These are phyloP conservation scores for Drosophila kepulauana DNA, from an alignment of 1,140 invertebrate genomes.

Conservation along the genomic window DNA sequence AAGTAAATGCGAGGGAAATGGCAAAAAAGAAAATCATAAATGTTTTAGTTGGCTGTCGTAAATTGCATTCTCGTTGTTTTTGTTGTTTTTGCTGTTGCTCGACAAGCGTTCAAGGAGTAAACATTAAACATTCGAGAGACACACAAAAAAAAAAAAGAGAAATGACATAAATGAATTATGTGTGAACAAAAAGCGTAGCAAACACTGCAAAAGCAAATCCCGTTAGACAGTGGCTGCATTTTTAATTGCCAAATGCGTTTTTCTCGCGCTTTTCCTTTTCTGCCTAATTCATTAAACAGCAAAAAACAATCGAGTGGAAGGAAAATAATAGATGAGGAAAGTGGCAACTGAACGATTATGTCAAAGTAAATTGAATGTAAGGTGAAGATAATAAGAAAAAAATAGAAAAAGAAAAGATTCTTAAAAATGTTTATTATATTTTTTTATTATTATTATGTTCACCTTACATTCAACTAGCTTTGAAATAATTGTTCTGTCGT, in stretches of 20 bases:
- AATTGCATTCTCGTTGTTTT: constrained; percentile 23
- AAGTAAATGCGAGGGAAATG: neutral
- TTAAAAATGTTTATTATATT: too few relatives aligned
- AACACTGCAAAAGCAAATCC: neutral
- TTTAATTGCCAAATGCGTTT: neutral
- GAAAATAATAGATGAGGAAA: neutral
- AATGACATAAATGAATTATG: constrained; percentile 13
- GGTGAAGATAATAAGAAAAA: neutral
- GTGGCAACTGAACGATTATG: neutral
- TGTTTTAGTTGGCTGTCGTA: constrained; percentile 25
- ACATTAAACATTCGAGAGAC: constrained; percentile 7
- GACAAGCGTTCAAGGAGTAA: neutral
- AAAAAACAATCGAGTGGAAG: neutral
- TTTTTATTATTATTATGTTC: too few relatives aligned
- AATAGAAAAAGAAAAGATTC: neutral
- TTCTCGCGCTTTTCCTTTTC: neutral
- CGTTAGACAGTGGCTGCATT: neutral
- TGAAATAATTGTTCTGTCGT: too few relatives aligned
- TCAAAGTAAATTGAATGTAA: neutral
- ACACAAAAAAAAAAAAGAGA: neutral
- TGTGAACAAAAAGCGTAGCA: neutral
- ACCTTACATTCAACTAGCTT: too few relatives aligned
- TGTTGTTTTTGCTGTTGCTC: neutral
- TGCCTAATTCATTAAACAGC: constrained; percentile 9
- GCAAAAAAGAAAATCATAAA: constrained; percentile 14